A percentile compares a stretch with the other conserved stretches of the same genome.
phyloP scores from a whole-genome alignment of 1,140 invertebrate species.

The Drusus annulatus region DNA sequence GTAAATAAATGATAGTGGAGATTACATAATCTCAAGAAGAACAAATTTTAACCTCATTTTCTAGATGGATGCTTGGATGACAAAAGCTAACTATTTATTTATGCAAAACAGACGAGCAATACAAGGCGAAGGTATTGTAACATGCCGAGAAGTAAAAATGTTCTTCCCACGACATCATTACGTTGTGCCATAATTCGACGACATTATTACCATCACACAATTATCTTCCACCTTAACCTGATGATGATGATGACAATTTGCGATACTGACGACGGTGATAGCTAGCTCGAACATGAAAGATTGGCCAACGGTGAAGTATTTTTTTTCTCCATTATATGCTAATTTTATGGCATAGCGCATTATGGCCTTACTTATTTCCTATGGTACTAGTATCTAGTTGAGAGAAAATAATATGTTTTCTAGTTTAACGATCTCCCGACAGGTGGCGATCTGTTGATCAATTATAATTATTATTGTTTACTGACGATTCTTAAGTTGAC shows the following conservation, averaged over 20 bases:
- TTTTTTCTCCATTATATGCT: conserved; percentile 17
- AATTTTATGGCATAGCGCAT: conserved; percentile 24
- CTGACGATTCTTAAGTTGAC: too few species aligned
- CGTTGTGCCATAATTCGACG: conserved; percentile 1
- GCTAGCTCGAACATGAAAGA: conserved; percentile 20
- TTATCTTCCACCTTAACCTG: neutral
- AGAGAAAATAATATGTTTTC: too few species aligned
- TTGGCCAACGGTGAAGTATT: neutral
- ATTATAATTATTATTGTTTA: too few species aligned
- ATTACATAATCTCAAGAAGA: too few species aligned
- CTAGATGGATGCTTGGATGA: too few species aligned
- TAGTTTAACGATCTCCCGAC: neutral
- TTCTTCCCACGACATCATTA: conserved; percentile 3
- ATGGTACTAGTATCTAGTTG: too few species aligned
- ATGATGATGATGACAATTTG: conserved; percentile 4
- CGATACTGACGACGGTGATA: neutral
- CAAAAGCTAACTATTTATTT: too few species aligned
- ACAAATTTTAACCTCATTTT: too few species aligned
- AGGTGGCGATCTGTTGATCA: neutral
- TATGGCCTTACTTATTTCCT: neutral
- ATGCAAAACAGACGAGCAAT: too few species aligned
- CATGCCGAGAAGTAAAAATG: too few species aligned
- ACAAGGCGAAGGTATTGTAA: too few species aligned
- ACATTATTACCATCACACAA: neutral
- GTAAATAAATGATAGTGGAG: too few species aligned